Evolutionary conservation across 1,140 invertebrate species (phyloP).

Genomic region (Procambarus virginalis): DNA sequence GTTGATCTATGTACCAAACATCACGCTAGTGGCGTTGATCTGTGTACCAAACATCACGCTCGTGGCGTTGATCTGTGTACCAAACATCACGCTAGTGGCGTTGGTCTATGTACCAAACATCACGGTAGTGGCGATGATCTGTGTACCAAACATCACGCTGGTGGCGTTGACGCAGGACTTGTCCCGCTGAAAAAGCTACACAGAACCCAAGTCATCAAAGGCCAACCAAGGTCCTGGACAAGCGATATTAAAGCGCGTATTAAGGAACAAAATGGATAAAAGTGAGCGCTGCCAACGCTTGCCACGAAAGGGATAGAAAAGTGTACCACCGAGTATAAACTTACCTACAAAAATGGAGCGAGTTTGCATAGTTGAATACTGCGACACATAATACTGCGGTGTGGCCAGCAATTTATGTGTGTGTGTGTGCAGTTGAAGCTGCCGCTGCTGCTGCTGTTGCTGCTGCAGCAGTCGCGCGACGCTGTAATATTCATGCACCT

Average conservation of each 20-base stretch:
- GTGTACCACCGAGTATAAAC: background rate
- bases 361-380: background rate
- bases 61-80: too few relatives aligned
- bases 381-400: conserved; percentile 1
- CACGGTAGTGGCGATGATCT: too few relatives aligned
- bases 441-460: background rate
- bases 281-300: background rate
- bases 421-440: background rate
- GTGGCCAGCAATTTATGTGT: background rate
- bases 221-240: too few relatives aligned
- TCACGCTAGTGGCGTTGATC: too few relatives aligned
- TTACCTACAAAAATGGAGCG: background rate
- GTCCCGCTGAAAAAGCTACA: too few relatives aligned
- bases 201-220: too few relatives aligned
- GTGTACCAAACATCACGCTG: too few relatives aligned
- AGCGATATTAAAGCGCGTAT: background rate
- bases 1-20: too few relatives aligned
- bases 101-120: too few relatives aligned
- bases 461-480: background rate
- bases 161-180: too few relatives aligned
- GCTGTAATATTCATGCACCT: conserved; percentile 5
- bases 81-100: too few relatives aligned
- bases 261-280: background rate
- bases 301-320: background rate
- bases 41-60: too few relatives aligned